Evolutionary conservation across 2,888 invertebrate genomes (phyloP).

Genomic region (Ormyrus nitidulus): DNA sequence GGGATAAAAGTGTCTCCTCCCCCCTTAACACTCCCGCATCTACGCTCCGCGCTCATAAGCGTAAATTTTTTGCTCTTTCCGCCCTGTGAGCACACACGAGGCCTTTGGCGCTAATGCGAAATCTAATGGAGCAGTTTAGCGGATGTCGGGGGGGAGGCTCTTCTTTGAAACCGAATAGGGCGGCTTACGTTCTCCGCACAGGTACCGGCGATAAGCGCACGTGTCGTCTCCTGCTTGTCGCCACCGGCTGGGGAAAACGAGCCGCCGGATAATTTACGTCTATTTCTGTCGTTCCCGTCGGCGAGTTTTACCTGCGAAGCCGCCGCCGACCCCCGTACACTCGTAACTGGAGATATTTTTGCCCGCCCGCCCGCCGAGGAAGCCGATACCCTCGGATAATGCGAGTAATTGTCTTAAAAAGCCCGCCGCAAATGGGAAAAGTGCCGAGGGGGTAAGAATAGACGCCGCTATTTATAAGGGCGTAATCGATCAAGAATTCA

Average conservation of each 20-base stretch:
- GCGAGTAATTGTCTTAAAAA: slow-evolving; percentile 3
- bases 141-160: neutral
- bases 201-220: neutral
- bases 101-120: neutral
- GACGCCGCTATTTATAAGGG: neutral
- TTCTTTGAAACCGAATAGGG: slow-evolving; percentile 27
- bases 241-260: neutral
- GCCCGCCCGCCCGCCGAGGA: too few species aligned
- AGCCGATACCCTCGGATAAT: neutral
- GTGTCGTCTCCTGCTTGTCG: neutral
- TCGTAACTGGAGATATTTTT: too few species aligned
- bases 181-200: neutral
- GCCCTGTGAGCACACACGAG: too few species aligned
- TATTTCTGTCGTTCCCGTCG: neutral
- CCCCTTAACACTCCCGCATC: too few species aligned
- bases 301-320: too few species aligned
- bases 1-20: too few species aligned
- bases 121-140: slow-evolving; percentile 22
- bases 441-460: slow-evolving; percentile 2
- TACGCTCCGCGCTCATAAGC: too few species aligned
- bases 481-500: neutral
- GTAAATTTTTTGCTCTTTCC: neutral
- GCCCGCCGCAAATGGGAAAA: neutral
- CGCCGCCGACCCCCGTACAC: too few species aligned
- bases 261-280: slow-evolving; percentile 16